Evolutionary conservation across 2,797 vertebrate genomes (phyloP), one percentile per base, ranked within the genome.

Genomic region (Hemitrygon akajei): DNA sequence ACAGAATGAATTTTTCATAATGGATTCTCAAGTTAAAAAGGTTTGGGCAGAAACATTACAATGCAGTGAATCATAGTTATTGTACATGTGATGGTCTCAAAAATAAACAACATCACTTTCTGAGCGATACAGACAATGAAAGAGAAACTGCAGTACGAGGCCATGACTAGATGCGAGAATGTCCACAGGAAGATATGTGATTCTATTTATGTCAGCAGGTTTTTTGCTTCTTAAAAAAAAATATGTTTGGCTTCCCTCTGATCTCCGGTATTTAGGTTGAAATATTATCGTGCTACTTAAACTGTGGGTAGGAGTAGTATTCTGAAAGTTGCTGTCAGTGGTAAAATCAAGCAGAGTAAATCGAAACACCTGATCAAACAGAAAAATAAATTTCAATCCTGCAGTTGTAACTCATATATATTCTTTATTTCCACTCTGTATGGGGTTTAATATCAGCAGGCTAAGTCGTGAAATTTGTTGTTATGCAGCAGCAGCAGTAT

Each of bases 1-100:
- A 58, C 69, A 76, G 56, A 93, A 58, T 93, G 27, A 76, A 58
- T 93, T 56, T 93, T 93, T 93, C 40, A 93, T 76, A 93, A 93
- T 93, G 71, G 91, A 76, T 58, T 76, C 73, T 76, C 91, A 76
- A 76, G 91, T 93, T 93, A 93, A 76, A 93, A 93, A n/a, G 73
- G 91, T 89, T 93, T 93, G 91, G 69, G 69, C 91, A 30, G 40
- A 18, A 58, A 93, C 71, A 75, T 58, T 71, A 76, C 30, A 93
- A 56, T 58, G 27, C 71, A 93, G 91, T 75, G 91, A 93, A 93
- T 93, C 91, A 75, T 58, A 76, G 37, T 93, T 93, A 75, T 76
- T 75, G 69, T 30, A 58, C 14, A 5, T 30, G 69, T n/a, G 47
- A 75, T 30, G 2, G 6, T 89, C 60, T 89, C n/a, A 37, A 89